Evolutionary conservation across 2,113 vertebrate species (phyloP).

Genomic region (Neolamprologus kungweensis): DNA sequence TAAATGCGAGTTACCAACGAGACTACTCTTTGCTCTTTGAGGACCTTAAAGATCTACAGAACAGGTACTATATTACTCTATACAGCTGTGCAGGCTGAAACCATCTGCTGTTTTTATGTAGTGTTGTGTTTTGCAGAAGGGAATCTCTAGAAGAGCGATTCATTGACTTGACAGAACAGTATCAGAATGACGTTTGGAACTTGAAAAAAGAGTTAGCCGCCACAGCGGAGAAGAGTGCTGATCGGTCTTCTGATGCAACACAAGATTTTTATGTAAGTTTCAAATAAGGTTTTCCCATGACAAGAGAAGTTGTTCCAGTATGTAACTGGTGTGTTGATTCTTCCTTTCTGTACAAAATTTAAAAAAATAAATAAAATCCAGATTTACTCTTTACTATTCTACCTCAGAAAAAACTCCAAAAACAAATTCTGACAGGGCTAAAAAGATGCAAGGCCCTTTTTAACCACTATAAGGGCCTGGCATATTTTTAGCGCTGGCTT

Average conservation of each 20-base stretch:
- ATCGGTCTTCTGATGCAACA: constrained; percentile 76
- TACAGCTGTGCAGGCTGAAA: background rate
- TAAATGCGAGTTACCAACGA: constrained; percentile 80
- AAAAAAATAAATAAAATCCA: fast-evolving
- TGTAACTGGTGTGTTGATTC: background rate
- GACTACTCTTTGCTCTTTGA: constrained; percentile 82
- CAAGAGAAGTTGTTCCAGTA: background rate
- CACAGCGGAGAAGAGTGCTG: constrained; percentile 87
- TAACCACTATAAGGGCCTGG: background rate
- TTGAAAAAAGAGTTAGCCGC: constrained; percentile 86
- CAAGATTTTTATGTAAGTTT: constrained; percentile 80
- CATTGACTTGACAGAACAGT: constrained; percentile 85
- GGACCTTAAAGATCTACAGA: constrained; percentile 80
- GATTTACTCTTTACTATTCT: background rate
- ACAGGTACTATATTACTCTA: constrained; percentile 65
- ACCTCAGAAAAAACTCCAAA: background rate
- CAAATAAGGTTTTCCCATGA: background rate
- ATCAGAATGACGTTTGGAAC: constrained; percentile 86
- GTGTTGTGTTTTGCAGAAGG: constrained; percentile 66
- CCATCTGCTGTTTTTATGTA: background rate
- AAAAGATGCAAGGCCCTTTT: background rate
- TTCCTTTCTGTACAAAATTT: background rate
- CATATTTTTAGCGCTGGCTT: background rate
- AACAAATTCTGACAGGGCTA: background rate
- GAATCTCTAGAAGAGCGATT: constrained; percentile 86